Base-by-base conservation (phyloP, 2,797 vertebrate genomes). In the Pangasius larnaudii region DNA sequence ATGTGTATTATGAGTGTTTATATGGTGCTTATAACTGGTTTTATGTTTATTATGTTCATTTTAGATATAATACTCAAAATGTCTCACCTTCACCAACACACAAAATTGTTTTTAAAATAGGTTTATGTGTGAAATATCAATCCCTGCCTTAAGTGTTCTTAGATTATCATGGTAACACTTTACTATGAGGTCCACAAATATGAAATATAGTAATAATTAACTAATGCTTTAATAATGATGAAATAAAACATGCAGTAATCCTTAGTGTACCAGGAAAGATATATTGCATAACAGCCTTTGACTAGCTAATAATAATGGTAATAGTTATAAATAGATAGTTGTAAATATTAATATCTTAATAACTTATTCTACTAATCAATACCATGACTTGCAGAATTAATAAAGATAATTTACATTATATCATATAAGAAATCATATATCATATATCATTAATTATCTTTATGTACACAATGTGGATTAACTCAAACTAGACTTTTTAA, bases 11-110 rank as follows among this genome's bases (percentile, higher is more conserved):
- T 86, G 56, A 75, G 9, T 58, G 7, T 77, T 89, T 89, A 89
- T 88, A 84, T 42, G 71, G 61, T 80, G 71, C 61, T 91, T 86
- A 80, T 33, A 88, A 69, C 24, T 65, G 39, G 67, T 86, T 89
- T 85, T 63, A 71, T 51, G 58, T 51, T 63, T 65, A n/a, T 78
- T 85, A 69, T 46, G 36, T 11, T 13, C 16, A 84, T 67, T 88
- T 87, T 82, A 72, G 77, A 19, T 69, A 8, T 46, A 19, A 58
- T 24, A 58, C 30, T 53, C 33, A 71, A 86, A 46, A 58, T 58
- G 39, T 42, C 22, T 75, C 42, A 75, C 71, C 39, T 46, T 46
- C 24, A 24, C 39, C 30, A 74, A 39, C 56, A 59, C 8, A 79
- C 18, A 49, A 83, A 51, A 63, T 51, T 3, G 0, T 14, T 59